Conservation (phyloP, 2,113 vertebrate genomes). For the Pongo abelii region DNA sequence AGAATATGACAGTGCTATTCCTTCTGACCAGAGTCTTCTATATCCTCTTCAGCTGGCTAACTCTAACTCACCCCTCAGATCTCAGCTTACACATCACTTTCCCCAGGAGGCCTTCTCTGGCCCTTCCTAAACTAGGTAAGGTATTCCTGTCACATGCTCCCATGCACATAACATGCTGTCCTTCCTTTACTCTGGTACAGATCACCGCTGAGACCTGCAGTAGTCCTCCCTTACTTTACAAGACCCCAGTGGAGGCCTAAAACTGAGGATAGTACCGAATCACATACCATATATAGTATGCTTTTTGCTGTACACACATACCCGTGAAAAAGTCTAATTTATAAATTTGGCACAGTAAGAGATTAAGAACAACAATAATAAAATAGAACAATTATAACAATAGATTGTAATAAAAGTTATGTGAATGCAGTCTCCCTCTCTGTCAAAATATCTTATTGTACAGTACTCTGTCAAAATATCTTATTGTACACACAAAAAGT, state of each 20-base stretch:
- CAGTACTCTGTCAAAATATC: neutral
- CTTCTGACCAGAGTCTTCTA: neutral
- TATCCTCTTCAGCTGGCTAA: neutral
- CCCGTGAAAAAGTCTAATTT: neutral
- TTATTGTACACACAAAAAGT: neutral
- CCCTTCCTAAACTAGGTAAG: neutral
- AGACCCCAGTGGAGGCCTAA: neutral
- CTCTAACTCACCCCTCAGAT: neutral
- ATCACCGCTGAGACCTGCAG: neutral
- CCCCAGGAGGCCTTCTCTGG: neutral
- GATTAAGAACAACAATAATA: neutral
- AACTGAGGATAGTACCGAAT: neutral
- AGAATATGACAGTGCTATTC: neutral
- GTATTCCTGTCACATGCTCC: rapidly evolving
- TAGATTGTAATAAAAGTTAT: neutral
- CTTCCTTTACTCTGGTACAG: neutral
- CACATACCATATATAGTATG: neutral
- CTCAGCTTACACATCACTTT: neutral
- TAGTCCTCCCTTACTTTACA: neutral
- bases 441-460: too few species aligned
- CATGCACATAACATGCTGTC: rapidly evolving
- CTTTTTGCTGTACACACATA: neutral
- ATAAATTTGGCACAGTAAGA: neutral
- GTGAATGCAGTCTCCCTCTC: neutral
- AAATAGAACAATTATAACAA: neutral